Conservation (phyloP, 2,888 invertebrate species). For the Acrobasis suavella region DNA sequence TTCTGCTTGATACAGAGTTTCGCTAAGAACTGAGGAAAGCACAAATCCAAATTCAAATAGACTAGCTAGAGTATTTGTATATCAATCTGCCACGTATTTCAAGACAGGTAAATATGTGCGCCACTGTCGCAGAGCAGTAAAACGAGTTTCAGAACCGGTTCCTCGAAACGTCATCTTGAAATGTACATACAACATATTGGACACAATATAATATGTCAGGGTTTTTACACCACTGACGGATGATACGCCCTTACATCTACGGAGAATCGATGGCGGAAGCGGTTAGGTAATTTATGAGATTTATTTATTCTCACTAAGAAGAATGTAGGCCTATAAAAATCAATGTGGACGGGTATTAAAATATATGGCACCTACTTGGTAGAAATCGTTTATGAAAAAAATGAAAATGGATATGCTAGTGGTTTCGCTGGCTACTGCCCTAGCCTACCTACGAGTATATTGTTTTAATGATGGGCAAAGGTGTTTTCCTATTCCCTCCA, state of each 20-base stretch:
- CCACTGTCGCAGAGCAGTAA: background rate
- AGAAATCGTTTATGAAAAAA: too few species aligned
- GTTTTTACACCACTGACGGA: slow-evolving; percentile 11
- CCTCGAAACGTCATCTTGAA: slow-evolving; percentile 3
- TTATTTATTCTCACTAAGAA: background rate
- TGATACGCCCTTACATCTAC: slow-evolving; percentile 9
- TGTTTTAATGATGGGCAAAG: too few species aligned
- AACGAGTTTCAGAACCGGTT: slow-evolving; percentile 4
- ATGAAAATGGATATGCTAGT: too few species aligned
- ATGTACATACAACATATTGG: background rate
- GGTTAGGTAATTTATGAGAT: background rate
- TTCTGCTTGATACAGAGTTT: too few species aligned
- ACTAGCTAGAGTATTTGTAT: background rate
- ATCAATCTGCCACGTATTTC: background rate
- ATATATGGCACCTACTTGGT: too few species aligned
- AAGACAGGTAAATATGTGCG: background rate
- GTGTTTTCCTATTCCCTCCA: too few species aligned
- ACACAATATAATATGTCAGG: slow-evolving; percentile 11
- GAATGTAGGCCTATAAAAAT: too few species aligned
- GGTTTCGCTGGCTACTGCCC: too few species aligned
- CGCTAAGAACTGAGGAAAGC: too few species aligned
- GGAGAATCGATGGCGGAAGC: slow-evolving; percentile 9
- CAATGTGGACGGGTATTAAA: too few species aligned
- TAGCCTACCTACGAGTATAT: too few species aligned
- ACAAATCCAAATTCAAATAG: too few species aligned